phyloP scores from a whole-genome alignment of 1,140 invertebrate species.

The Ceratitis capitata region DNA sequence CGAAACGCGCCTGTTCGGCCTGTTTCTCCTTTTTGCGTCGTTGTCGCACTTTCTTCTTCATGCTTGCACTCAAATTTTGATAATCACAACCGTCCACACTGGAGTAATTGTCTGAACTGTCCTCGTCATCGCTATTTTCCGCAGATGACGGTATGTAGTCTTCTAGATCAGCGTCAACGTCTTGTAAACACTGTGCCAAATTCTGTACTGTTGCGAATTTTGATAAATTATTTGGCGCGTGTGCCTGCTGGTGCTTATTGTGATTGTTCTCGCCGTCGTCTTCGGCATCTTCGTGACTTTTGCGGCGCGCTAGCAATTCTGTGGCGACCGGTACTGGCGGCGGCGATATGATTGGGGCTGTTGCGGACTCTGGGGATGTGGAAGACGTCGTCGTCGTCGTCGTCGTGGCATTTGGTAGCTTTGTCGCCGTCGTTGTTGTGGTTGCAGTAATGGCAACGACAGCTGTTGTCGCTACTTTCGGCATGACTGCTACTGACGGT shows the following conservation, averaged over 20 bases:
- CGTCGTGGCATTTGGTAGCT: not conserved
- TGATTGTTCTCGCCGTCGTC: conserved; percentile 40
- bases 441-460: conserved; percentile 22
- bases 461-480: conserved; percentile 40
- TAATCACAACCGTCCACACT: conserved; percentile 52
- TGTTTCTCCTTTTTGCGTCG: conserved; percentile 53
- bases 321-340: not conserved
- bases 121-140: conserved; percentile 50
- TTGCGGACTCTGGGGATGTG: conserved; percentile 39
- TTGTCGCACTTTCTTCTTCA: conserved; percentile 63
- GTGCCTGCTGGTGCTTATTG: conserved; percentile 47
- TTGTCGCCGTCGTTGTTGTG: conserved; percentile 13
- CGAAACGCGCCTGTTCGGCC: conserved; percentile 54
- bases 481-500: conserved; percentile 31
- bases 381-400: conserved; percentile 45
- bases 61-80: conserved; percentile 55
- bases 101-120: conserved; percentile 57
- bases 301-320: conserved; percentile 23
- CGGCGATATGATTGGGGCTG: not conserved
- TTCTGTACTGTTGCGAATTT: conserved; percentile 66
- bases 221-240: conserved; percentile 61
- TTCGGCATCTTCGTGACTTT: not conserved
- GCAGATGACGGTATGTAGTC: conserved; percentile 63
- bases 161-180: conserved; percentile 64
- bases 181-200: conserved; percentile 65